Conservation (phyloP, 2,888 invertebrate species). For the Torymus tubicola region DNA sequence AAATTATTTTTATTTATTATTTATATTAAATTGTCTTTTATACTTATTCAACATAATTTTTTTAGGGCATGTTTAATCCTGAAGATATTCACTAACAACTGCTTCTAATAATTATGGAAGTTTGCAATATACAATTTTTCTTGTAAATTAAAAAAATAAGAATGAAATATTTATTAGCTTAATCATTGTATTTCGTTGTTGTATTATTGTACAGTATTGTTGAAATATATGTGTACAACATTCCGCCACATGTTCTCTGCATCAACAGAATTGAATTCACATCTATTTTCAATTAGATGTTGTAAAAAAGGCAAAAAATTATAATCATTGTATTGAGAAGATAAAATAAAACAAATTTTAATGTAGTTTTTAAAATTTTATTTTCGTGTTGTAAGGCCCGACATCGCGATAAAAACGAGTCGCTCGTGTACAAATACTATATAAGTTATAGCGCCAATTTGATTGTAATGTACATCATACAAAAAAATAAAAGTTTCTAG, state of each 20-base stretch:
- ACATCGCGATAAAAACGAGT: conserved; percentile 23
- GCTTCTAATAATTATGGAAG: conserved; percentile 34
- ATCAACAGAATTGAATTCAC: conserved; percentile 12
- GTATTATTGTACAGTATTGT: conserved; percentile 58
- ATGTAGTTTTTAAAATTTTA: conserved; percentile 27
- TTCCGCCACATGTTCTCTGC: conserved; percentile 47
- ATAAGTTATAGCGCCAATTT: no score
- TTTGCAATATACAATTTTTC: conserved; percentile 28
- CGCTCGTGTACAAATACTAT: neutral
- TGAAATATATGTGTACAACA: conserved; percentile 55
- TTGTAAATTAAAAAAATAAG: conserved; percentile 47
- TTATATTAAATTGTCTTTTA: neutral
- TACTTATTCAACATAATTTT: conserved; percentile 59
- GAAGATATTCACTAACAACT: conserved; percentile 82
- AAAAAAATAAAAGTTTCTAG: no score
- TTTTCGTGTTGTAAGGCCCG: conserved; percentile 31
- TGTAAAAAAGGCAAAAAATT: conserved; percentile 4
- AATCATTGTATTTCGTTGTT: conserved; percentile 54
- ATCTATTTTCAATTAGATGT: conserved; percentile 1
- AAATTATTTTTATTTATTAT: neutral
- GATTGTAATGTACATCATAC: no score
- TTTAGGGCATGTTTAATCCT: conserved; percentile 92
- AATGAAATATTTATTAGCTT: conserved; percentile 59
- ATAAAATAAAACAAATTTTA: conserved; percentile 28
- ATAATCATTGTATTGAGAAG: conserved; percentile 24